These are phyloP conservation scores for Rambutsinella grinnellia DNA, from an alignment of 2,888 invertebrate genomes.

Conservation along the genomic window DNA sequence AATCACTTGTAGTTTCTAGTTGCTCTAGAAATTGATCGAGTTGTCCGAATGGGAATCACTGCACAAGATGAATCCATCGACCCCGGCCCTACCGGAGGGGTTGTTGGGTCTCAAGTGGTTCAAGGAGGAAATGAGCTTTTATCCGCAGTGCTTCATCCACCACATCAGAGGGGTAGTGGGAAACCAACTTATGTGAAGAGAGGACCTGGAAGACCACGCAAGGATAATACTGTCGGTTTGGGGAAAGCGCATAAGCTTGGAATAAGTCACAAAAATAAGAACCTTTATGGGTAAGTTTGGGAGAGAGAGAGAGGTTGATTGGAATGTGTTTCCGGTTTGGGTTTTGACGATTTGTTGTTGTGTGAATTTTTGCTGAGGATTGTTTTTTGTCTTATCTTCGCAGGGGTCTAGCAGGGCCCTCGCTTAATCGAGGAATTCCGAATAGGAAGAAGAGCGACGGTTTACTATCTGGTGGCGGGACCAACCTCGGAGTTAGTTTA, in stretches of 20 bases:
- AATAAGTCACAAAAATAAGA: slow-evolving; percentile 53
- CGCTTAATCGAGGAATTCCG: slow-evolving; percentile 57
- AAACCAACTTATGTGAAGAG: slow-evolving; percentile 77
- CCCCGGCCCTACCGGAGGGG: slow-evolving; percentile 51
- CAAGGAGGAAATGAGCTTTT: slow-evolving; percentile 46
- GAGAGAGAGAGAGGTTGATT: background rate
- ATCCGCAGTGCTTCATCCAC: slow-evolving; percentile 64
- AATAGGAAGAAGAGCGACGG: slow-evolving; percentile 64
- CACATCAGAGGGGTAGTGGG: slow-evolving; percentile 68
- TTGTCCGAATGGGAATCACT: slow-evolving; percentile 50
- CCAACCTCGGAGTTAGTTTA: slow-evolving; percentile 59
- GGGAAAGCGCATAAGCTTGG: slow-evolving; percentile 50
- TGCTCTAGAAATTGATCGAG: slow-evolving; percentile 30
- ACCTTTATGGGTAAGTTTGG: slow-evolving; percentile 44
- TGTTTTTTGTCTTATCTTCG: slow-evolving; percentile 6
- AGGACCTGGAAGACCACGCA: slow-evolving; percentile 84
- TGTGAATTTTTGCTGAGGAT: slow-evolving; percentile 2
- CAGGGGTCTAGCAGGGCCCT: slow-evolving; percentile 53
- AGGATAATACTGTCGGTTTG: slow-evolving; percentile 74
- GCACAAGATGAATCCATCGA: slow-evolving; percentile 54
- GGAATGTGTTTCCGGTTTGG: background rate
- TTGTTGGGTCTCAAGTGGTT: slow-evolving; percentile 43
- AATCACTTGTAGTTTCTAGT: slow-evolving; percentile 43
- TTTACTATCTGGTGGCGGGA: slow-evolving; percentile 60
- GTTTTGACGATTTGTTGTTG: slow-evolving; percentile 5